Conservation (phyloP, 2,797 vertebrate species). For the Etheostoma nigrum region DNA sequence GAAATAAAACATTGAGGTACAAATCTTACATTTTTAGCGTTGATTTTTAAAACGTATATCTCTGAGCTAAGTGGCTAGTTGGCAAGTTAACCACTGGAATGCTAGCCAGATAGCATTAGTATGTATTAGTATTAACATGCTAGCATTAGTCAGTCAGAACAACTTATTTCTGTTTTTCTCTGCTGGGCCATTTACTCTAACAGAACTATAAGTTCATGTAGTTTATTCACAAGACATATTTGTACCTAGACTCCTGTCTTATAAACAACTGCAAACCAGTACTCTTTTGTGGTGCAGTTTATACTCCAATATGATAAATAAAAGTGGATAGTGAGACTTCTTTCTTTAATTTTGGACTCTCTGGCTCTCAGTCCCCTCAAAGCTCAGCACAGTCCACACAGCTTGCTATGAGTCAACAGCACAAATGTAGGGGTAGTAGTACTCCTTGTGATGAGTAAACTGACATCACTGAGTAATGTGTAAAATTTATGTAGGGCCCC, state of each 20-base stretch:
- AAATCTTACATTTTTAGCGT: background rate
- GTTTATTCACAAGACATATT: background rate
- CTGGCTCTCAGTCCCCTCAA: background rate
- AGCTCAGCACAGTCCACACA: background rate
- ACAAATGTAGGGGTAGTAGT: background rate
- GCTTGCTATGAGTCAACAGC: background rate
- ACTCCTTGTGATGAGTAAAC: background rate
- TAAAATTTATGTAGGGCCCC: background rate
- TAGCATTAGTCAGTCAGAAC: background rate
- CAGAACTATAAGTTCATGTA: background rate
- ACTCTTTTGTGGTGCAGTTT: slow-evolving; percentile 2
- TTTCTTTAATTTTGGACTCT: background rate
- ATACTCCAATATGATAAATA: background rate
- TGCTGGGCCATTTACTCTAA: background rate
- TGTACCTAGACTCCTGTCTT: background rate
- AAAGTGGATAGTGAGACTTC: background rate
- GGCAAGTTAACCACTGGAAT: background rate
- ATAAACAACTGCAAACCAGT: too few relatives aligned
- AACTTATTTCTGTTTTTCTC: background rate
- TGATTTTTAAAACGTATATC: background rate
- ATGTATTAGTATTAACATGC: background rate
- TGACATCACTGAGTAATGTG: background rate
- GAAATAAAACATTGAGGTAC: background rate
- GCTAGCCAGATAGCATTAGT: background rate
- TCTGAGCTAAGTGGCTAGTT: background rate